phyloP scores from a whole-genome alignment of 2,888 invertebrate species.

The Eristalis tenax region DNA sequence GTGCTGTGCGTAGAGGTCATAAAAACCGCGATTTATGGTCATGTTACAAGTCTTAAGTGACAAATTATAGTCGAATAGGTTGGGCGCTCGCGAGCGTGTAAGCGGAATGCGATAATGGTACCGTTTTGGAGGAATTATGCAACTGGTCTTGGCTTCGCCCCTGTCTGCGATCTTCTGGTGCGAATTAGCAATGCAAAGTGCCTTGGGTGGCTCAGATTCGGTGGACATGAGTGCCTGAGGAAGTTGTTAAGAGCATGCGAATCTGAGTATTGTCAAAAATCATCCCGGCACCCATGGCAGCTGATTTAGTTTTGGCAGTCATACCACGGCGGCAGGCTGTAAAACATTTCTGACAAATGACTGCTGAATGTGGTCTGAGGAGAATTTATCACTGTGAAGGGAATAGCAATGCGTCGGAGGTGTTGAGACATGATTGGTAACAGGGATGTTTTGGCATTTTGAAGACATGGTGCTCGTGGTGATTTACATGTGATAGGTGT shows the following conservation, averaged over 20 bases:
- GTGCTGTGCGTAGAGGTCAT: slow-evolving; percentile 12
- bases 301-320: neutral
- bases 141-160: slow-evolving; percentile 1
- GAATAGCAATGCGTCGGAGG: neutral
- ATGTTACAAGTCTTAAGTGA: slow-evolving; percentile 44
- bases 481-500: neutral
- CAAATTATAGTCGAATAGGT: slow-evolving; percentile 3
- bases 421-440: neutral
- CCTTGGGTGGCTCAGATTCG: neutral
- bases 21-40: slow-evolving; percentile 39
- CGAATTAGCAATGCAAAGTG: neutral
- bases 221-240: neutral
- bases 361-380: neutral
- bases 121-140: slow-evolving; percentile 15
- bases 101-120: slow-evolving; percentile 39
- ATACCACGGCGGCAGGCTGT: neutral
- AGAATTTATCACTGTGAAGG: neutral
- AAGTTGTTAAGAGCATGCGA: neutral
- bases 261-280: neutral
- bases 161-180: neutral
- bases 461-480: neutral
- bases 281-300: neutral
- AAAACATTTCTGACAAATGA: neutral
- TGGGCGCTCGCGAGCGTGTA: neutral
- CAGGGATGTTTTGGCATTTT: neutral